phyloP scores from a whole-genome alignment of 2,797 vertebrate species.

The Pygocentrus nattereri region DNA sequence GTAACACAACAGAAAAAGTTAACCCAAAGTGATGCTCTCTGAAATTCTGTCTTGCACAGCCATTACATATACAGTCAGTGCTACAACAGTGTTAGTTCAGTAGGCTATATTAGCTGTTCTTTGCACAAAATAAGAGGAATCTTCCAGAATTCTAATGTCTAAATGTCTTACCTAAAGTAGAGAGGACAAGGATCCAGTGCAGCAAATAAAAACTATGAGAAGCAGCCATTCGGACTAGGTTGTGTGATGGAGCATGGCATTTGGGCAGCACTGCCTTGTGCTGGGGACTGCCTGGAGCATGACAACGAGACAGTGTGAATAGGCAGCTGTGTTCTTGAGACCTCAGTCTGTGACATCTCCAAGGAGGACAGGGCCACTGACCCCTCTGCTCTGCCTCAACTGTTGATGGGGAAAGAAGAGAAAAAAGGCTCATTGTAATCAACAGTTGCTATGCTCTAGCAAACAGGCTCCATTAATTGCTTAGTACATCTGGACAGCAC shows the following conservation, averaged over 20 bases:
- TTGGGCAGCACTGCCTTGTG: conserved; percentile 25
- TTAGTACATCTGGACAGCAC: conserved; percentile 8
- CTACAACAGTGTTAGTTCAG: not conserved
- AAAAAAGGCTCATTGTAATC: conserved; percentile 56
- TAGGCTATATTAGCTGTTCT: not conserved
- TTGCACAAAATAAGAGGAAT: not conserved
- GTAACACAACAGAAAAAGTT: not conserved
- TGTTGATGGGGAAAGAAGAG: conserved; percentile 35
- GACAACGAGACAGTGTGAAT: conserved; percentile 57
- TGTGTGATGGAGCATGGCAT: conserved; percentile 19
- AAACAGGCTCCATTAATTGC: conserved; percentile 36
- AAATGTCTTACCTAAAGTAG: conserved; percentile 70
- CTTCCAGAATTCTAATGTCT: not conserved
- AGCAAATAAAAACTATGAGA: conserved; percentile 36
- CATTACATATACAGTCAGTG: not conserved
- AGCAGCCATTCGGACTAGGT: conserved; percentile 65
- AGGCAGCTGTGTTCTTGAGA: conserved; percentile 61
- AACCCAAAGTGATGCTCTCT: not conserved
- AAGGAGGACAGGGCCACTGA: conserved; percentile 49
- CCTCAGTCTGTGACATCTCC: conserved; percentile 65
- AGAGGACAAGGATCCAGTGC: conserved; percentile 53
- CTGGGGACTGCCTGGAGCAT: conserved; percentile 32
- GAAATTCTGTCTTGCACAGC: too few species aligned
- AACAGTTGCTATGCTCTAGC: conserved; percentile 19
- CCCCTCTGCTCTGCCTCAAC: conserved; percentile 38